Evolutionary conservation across 2,888 invertebrate species (phyloP).

Genomic region (Trissolcus japonicus): DNA sequence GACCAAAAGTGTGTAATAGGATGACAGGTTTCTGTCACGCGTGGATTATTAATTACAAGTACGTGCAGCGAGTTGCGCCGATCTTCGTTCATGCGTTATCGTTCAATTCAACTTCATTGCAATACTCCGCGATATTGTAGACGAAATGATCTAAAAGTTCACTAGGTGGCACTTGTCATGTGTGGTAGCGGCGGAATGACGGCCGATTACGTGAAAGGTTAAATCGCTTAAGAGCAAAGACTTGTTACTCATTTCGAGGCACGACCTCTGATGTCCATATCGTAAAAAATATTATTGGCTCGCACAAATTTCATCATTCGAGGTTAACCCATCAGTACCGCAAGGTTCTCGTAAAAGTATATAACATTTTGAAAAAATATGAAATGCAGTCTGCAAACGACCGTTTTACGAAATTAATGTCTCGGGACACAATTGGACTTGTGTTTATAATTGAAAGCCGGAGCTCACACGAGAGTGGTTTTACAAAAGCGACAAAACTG

Average conservation of each 20-base stretch:
- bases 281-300: conserved; percentile 15
- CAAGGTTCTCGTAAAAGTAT: no score
- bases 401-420: conserved; percentile 6
- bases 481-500: no score
- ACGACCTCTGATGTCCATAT: conserved; percentile 16
- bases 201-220: conserved; percentile 51
- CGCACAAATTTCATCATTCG: no score
- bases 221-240: conserved; percentile 49
- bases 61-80: conserved; percentile 1
- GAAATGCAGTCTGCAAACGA: background rate
- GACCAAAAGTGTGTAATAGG: no score
- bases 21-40: background rate
- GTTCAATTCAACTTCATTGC: conserved; percentile 44
- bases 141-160: conserved; percentile 49
- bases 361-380: background rate
- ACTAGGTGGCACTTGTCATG: conserved; percentile 40
- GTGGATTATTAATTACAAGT: conserved; percentile 19
- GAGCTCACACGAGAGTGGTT: no score
- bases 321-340: no score
- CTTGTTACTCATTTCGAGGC: conserved; percentile 35
- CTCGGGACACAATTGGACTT: conserved; percentile 3
- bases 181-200: conserved; percentile 30
- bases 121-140: conserved; percentile 38
- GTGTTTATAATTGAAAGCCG: background rate
- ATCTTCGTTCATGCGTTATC: conserved; percentile 25